Evolutionary conservation across 2,888 invertebrate genomes (phyloP).

Genomic region (Hyppa rectilinea): DNA sequence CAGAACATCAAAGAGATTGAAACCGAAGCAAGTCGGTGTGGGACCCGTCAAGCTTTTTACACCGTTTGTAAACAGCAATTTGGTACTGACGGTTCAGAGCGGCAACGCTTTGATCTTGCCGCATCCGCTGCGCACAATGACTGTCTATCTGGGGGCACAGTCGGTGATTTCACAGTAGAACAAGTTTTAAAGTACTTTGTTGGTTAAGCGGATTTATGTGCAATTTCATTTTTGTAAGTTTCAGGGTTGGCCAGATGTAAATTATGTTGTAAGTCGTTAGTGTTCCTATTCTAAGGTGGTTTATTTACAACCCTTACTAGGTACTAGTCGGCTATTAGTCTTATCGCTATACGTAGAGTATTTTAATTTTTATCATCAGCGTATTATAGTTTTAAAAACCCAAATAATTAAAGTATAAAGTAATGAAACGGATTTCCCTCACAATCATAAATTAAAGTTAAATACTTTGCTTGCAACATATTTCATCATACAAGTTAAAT

Average conservation of each 20-base stretch:
- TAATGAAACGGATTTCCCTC: not conserved
- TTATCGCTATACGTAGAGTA: not conserved
- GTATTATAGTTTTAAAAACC: not conserved
- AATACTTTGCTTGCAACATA: slow-evolving; percentile 14
- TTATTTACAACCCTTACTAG: not conserved
- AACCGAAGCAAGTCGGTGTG: slow-evolving; percentile 74
- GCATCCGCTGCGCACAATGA: slow-evolving; percentile 86
- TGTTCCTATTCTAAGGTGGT: not conserved
- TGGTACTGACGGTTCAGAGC: slow-evolving; percentile 75
- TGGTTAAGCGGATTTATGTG: slow-evolving; percentile 63
- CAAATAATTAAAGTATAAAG: not conserved
- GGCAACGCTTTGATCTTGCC: slow-evolving; percentile 83
- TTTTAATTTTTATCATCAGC: not conserved
- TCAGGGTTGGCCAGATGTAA: slow-evolving; percentile 13
- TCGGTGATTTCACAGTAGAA: slow-evolving; percentile 69
- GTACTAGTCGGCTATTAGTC: not conserved
- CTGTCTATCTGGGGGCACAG: slow-evolving; percentile 75
- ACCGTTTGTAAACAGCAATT: slow-evolving; percentile 84
- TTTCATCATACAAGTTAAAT: slow-evolving; percentile 28
- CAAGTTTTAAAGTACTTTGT: slow-evolving; percentile 63
- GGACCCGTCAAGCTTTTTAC: slow-evolving; percentile 83
- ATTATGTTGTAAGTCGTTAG: not conserved
- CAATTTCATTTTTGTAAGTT: slow-evolving; percentile 53
- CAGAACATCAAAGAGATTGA: slow-evolving; percentile 74
- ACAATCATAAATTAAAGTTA: slow-evolving; percentile 16